phyloP scores from a whole-genome alignment of 2,888 invertebrate genomes.

The Hedya salicella region DNA sequence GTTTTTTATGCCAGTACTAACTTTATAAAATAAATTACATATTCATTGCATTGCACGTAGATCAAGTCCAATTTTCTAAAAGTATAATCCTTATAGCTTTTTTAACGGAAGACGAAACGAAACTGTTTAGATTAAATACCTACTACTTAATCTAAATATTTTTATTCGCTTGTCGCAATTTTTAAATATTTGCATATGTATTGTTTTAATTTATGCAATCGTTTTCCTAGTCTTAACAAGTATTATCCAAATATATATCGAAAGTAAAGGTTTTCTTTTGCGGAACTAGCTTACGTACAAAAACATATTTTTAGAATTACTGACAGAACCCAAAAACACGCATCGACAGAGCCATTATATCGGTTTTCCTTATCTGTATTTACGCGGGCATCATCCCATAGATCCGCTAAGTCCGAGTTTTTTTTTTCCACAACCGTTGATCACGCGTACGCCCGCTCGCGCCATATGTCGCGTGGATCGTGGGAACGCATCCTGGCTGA shows the following conservation, averaged over 20 bases:
- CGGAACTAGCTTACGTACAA: no score
- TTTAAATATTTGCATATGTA: background rate
- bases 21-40: background rate
- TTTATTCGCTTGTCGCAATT: background rate
- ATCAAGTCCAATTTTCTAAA: no score
- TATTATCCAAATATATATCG: no score
- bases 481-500: conserved; percentile 77
- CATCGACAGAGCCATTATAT: conserved; percentile 31
- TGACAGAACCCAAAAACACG: background rate
- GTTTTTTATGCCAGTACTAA: conserved; percentile 12
- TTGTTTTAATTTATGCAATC: background rate
- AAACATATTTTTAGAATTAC: background rate
- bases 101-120: no score
- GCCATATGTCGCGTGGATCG: conserved; percentile 83
- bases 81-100: no score
- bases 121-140: no score
- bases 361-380: conserved; percentile 66
- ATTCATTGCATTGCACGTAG: background rate
- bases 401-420: conserved; percentile 79
- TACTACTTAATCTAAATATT: background rate
- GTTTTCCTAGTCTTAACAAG: no score
- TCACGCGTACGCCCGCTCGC: conserved; percentile 74
- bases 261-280: no score
- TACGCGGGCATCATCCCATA: conserved; percentile 67
- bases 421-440: conserved; percentile 81